Conservation (phyloP, 2,888 invertebrate genomes). For the Drosophila affinis region DNA sequence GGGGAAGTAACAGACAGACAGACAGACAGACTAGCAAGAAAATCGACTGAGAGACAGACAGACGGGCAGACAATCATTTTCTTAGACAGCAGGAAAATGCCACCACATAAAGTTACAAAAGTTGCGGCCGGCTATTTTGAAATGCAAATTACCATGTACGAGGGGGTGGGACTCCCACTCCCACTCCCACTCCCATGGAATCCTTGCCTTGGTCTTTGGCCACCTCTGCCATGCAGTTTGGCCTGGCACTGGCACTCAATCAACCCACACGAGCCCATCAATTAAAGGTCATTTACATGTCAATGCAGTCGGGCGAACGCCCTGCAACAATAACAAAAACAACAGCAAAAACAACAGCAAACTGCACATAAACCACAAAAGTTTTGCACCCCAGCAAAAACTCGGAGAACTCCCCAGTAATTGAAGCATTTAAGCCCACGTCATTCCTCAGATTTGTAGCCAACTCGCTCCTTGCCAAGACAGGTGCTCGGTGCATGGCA, state of each 20-base stretch:
- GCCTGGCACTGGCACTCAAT: slow-evolving; percentile 54
- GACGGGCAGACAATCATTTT: slow-evolving; percentile 2
- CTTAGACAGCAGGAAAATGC: slow-evolving; percentile 4
- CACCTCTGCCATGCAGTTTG: background rate
- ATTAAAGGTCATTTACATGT: slow-evolving; percentile 79
- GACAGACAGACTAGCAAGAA: slow-evolving; percentile 22
- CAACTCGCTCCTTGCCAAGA: background rate
- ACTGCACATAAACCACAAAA: slow-evolving; percentile 37
- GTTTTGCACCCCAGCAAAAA: slow-evolving; percentile 42
- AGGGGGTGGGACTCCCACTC: slow-evolving; percentile 22
- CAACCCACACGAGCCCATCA: slow-evolving; percentile 68
- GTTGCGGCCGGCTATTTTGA: slow-evolving; percentile 49
- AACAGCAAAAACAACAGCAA: slow-evolving; percentile 12
- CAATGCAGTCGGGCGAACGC: slow-evolving; percentile 57
- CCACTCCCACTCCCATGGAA: slow-evolving; percentile 29
- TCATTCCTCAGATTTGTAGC: slow-evolving; percentile 58
- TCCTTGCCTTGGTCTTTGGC: background rate
- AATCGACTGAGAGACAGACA: slow-evolving; percentile 6
- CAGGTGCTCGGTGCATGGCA: slow-evolving; percentile 7
- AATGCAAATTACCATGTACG: slow-evolving; percentile 67
- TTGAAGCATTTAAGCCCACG: slow-evolving; percentile 61
- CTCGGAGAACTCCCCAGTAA: slow-evolving; percentile 38
- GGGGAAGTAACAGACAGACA: background rate
- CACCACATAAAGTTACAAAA: slow-evolving; percentile 49
- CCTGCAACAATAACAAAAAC: slow-evolving; percentile 22